Percentiles rank a stretch among this genome's conserved stretches.
These are phyloP conservation scores for Atlantisia rogersi DNA, from an alignment of 2,113 vertebrate species.

Conservation along the genomic window DNA sequence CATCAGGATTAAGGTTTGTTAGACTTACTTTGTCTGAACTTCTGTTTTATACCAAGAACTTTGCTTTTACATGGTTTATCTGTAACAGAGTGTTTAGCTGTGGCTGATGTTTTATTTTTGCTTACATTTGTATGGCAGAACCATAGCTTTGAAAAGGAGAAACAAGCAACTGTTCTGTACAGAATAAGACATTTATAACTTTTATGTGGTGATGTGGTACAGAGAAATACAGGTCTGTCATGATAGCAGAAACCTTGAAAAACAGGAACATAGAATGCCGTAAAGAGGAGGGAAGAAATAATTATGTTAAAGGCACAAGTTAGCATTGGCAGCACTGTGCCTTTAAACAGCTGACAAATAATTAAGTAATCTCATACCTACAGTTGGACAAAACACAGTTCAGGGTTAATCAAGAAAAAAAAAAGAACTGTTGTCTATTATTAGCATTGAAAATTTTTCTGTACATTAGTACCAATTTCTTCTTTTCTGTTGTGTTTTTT, in stretches of 20 bases:
- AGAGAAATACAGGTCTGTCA: not conserved
- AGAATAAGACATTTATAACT: not conserved
- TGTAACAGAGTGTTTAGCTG: not conserved
- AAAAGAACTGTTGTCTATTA: not conserved
- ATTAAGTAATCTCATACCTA: not conserved
- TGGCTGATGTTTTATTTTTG: not conserved
- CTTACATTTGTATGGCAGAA: not conserved
- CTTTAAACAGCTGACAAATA: not conserved
- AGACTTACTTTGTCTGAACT: not conserved
- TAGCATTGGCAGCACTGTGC: not conserved
- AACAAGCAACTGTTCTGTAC: not conserved
- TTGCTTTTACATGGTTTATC: not conserved
- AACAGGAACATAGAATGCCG: not conserved
- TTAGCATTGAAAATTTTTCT: not conserved
- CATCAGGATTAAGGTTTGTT: not conserved
- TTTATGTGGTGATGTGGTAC: not conserved
- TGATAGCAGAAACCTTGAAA: not conserved
- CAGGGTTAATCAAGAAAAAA: not conserved
- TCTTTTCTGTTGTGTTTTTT: not conserved
- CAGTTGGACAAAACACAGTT: not conserved
- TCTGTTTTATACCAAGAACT: not conserved
- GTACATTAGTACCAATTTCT: not conserved
- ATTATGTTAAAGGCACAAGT: not conserved
- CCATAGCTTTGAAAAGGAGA: not conserved
- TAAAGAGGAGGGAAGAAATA: not conserved